Percentiles rank a stretch among this genome's conserved stretches.
These are phyloP conservation scores for Esperia sulphurella DNA, from an alignment of 2,888 invertebrate species.

Conservation along the genomic window DNA sequence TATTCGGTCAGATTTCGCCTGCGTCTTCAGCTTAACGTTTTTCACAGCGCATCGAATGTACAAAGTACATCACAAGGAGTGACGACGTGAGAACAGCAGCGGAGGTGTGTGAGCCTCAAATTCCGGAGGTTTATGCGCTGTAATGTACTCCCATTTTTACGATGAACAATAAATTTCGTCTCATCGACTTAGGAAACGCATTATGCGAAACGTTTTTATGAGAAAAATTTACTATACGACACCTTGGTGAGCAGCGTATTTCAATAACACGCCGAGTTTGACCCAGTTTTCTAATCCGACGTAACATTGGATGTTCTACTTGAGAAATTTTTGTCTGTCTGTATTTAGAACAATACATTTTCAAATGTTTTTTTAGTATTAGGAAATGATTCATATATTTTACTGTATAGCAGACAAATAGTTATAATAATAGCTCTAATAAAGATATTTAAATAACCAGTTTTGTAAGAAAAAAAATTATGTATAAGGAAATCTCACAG, in stretches of 20 bases:
- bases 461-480: no score
- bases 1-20: no score
- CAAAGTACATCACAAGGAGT: slow-evolving; percentile 38
- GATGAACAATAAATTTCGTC: slow-evolving; percentile 59
- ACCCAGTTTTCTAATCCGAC: neutral
- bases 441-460: no score
- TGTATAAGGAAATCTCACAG: no score
- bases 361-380: no score
- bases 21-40: no score
- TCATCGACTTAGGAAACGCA: slow-evolving; percentile 49
- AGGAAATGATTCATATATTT: no score
- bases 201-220: slow-evolving; percentile 52
- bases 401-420: no score
- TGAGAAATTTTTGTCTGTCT: neutral
- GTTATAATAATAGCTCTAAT: no score
- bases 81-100: slow-evolving; percentile 43
- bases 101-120: slow-evolving; percentile 32
- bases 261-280: neutral
- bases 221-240: slow-evolving; percentile 47
- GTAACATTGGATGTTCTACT: neutral
- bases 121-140: slow-evolving; percentile 43
- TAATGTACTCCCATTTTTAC: slow-evolving; percentile 52
- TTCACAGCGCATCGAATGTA: no score
- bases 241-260: slow-evolving; percentile 11
- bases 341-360: neutral